Base-by-base conservation (phyloP, 1,140 invertebrate genomes). In the Heliothis virescens region DNA sequence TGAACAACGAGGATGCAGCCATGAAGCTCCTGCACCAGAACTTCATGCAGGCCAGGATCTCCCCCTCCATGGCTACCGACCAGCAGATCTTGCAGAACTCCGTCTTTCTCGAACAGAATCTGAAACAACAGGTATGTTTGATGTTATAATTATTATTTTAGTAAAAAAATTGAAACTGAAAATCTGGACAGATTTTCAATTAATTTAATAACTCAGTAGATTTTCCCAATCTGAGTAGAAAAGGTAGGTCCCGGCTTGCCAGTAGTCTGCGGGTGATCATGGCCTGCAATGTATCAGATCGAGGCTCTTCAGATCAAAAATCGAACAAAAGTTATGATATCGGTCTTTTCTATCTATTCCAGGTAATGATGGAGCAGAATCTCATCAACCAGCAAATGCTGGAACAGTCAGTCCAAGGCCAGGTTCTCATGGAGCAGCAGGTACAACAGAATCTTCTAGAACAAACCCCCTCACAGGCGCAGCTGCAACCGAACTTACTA, bases 311-410 rank as follows among this genome's bases (percentile, higher is more conserved):
- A 7, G 1, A 9, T 41, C 3, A 41, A 26, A 26, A 26, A 26
- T 1, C 2, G 1, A 4, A 41, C 0, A 41, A 41, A 41, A 41
- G 34, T 41, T 41, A 7, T 41, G 5, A 41, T 7, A 41, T 41
- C 1, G 21, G 21, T 26, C 15, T 29, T 69, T 52, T 34, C 53
- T 11, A 2, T 48, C 16, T 73, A 52, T 4, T 78, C 53, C 89
- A 92, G 85, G 92, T 89, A 65, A 89, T 95, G 82, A 95, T 96
- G 80, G 95, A 96, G 50, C 95, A 96, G 84, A 95, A 95, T 87
- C 95, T 96, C 15, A 94, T 95, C 3, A 96, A 95, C 59, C 96
- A 96, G 82, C 95, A 96, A 55, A 96, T 96, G 87, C 92, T 95
- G 15, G 95, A 96, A 73, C 95, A 95, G 65, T 88, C 94, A 10